phyloP scores from a whole-genome alignment of 2,797 vertebrate genomes.

The Gymnodraco acuticeps region DNA sequence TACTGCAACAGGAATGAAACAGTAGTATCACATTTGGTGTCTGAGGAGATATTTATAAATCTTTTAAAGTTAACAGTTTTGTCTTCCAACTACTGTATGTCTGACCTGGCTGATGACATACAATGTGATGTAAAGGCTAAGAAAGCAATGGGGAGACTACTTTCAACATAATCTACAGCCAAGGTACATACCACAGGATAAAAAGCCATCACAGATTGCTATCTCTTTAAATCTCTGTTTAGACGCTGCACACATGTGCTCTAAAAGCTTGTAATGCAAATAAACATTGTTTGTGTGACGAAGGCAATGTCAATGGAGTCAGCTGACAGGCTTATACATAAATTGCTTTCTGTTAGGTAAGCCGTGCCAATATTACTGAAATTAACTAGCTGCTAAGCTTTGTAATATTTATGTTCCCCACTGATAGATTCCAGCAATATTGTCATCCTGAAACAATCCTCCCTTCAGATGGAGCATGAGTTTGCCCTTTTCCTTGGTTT shows the following conservation, averaged over 20 bases:
- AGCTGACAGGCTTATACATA: constrained; percentile 29
- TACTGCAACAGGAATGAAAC: constrained; percentile 41
- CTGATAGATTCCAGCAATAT: constrained; percentile 22
- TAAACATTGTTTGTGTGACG: constrained; percentile 39
- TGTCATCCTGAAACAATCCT: constrained; percentile 15
- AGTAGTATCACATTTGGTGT: constrained; percentile 34
- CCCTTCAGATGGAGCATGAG: constrained; percentile 93
- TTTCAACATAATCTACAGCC: constrained; percentile 34
- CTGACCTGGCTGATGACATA: constrained; percentile 30
- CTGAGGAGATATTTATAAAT: constrained; percentile 28
- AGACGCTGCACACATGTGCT: constrained; percentile 36
- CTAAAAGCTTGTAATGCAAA: constrained; percentile 49
- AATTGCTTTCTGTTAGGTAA: constrained; percentile 30
- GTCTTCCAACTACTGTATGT: constrained; percentile 5
- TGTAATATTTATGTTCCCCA: constrained; percentile 39
- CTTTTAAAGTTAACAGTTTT: constrained; percentile 32
- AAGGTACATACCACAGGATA: constrained; percentile 27
- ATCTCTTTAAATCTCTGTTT: constrained; percentile 35
- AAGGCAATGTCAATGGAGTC: constrained; percentile 45
- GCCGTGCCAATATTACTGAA: constrained; percentile 32
- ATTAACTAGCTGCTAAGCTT: constrained; percentile 45
- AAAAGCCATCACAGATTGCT: constrained; percentile 26
- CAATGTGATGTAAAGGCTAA: constrained; percentile 42
- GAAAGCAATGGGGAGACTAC: constrained; percentile 31
- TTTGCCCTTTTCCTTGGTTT: constrained; percentile 95